These are phyloP conservation scores for Hippocampus zosterae DNA, from an alignment of 2,113 vertebrate genomes.

Conservation along the genomic window DNA sequence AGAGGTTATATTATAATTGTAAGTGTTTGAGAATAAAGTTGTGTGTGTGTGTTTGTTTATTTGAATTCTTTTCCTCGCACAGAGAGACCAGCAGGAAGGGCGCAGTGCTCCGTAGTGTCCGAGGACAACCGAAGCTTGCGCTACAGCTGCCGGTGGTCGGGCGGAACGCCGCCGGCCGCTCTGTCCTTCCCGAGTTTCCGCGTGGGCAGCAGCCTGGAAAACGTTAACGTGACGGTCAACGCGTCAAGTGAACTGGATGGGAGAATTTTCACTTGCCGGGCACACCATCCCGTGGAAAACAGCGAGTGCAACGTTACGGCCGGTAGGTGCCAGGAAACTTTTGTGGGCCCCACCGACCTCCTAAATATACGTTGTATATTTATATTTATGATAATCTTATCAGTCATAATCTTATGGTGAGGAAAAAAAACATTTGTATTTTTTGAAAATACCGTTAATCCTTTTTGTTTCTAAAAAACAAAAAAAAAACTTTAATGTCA, in stretches of 20 bases:
- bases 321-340: constrained; percentile 38
- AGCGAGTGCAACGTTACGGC: constrained; percentile 48
- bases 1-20: too few species aligned
- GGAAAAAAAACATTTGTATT: too few species aligned
- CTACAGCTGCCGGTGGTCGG: constrained; percentile 58
- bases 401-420: too few species aligned
- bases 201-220: constrained; percentile 22
- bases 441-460: too few species aligned
- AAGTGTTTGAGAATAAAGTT: too few species aligned
- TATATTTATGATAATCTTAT: too few species aligned
- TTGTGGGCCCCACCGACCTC: neutral
- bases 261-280: constrained; percentile 42
- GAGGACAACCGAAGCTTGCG: constrained; percentile 32
- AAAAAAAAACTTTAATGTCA: too few species aligned
- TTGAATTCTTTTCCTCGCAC: neutral
- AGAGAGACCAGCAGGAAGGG: constrained; percentile 46
- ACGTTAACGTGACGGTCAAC: constrained; percentile 32
- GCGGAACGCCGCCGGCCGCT: constrained; percentile 47
- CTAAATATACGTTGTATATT: too few species aligned
- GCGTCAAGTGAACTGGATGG: constrained; percentile 34
- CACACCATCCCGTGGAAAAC: constrained; percentile 37
- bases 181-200: constrained; percentile 53
- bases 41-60: too few species aligned
- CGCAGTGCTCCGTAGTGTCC: constrained; percentile 49
- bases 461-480: too few species aligned